Evolutionary conservation across 2,797 vertebrate genomes (phyloP).

Genomic region (Loris lydekkerianus): DNA sequence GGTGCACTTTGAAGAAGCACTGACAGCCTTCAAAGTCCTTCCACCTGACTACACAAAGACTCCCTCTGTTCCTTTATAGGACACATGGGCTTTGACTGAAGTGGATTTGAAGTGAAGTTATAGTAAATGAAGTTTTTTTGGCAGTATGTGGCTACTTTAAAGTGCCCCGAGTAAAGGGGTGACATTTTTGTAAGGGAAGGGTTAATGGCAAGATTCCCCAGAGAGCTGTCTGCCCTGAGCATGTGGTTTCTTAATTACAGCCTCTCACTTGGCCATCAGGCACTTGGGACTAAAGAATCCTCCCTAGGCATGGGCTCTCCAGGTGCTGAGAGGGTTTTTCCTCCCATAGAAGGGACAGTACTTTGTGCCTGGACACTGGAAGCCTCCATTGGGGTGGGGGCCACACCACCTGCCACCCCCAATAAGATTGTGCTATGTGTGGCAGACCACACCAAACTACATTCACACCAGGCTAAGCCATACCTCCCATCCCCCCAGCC

Average conservation of each 20-base stretch:
- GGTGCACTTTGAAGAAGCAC: neutral
- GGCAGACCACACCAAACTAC: neutral
- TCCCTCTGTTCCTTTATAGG: neutral
- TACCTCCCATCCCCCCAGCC: neutral
- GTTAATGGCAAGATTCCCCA: neutral
- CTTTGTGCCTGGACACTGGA: neutral
- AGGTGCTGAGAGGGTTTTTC: neutral
- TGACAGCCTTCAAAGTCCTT: neutral
- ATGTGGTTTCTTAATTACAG: constrained; percentile 29
- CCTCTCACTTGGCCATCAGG: neutral
- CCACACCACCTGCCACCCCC: neutral
- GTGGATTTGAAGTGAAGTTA: neutral
- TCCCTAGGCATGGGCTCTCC: neutral
- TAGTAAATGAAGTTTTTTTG: constrained; percentile 21
- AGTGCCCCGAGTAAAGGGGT: neutral
- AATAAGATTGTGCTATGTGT: neutral
- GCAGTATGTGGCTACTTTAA: neutral
- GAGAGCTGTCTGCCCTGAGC: neutral
- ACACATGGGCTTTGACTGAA: neutral
- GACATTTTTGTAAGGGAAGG: neutral
- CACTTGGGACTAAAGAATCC: neutral
- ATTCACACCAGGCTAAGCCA: neutral
- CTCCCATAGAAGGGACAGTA: neutral
- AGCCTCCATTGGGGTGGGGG: neutral
- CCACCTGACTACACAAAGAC: neutral